phyloP scores from a whole-genome alignment of 2,888 invertebrate species.

The Megalurothrips usitatus region DNA sequence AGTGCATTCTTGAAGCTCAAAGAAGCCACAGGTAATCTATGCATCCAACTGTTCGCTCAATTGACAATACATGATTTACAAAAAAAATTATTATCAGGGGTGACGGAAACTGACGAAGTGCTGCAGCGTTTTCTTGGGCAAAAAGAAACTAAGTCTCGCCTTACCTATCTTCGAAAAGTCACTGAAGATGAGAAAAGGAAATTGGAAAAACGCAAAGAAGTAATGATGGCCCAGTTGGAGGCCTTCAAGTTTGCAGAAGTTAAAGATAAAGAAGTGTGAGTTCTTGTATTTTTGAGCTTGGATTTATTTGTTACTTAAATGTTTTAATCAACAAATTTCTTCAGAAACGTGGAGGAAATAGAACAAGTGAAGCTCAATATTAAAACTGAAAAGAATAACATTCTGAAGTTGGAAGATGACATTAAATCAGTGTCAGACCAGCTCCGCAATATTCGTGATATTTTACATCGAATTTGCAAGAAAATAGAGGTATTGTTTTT shows the following conservation, averaged over 20 bases:
- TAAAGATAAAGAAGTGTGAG: constrained; percentile 74
- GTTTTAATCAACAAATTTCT: constrained; percentile 38
- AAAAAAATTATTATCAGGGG: constrained; percentile 50
- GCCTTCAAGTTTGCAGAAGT: constrained; percentile 73
- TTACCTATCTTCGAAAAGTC: constrained; percentile 63
- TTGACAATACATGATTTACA: neutral
- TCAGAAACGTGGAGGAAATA: constrained; percentile 67
- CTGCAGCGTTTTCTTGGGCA: constrained; percentile 68
- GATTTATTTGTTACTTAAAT: neutral
- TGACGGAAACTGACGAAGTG: constrained; percentile 69
- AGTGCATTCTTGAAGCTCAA: constrained; percentile 68
- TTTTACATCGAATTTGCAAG: constrained; percentile 49
- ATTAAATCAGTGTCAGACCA: constrained; percentile 48
- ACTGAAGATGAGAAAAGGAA: constrained; percentile 70
- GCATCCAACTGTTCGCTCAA: neutral
- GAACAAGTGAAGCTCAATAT: constrained; percentile 59
- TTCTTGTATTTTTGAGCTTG: constrained; percentile 34
- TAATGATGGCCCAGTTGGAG: constrained; percentile 64
- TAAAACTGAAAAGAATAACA: constrained; percentile 46
- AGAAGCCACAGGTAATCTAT: constrained; percentile 61
- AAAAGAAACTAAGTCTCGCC: constrained; percentile 64
- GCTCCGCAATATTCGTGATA: constrained; percentile 49
- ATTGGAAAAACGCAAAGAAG: constrained; percentile 62
- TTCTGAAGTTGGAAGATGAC: constrained; percentile 39
- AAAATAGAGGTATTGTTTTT: constrained; percentile 33